phyloP scores from a whole-genome alignment of 2,888 invertebrate species.

The Neocrepidodera transversa region DNA sequence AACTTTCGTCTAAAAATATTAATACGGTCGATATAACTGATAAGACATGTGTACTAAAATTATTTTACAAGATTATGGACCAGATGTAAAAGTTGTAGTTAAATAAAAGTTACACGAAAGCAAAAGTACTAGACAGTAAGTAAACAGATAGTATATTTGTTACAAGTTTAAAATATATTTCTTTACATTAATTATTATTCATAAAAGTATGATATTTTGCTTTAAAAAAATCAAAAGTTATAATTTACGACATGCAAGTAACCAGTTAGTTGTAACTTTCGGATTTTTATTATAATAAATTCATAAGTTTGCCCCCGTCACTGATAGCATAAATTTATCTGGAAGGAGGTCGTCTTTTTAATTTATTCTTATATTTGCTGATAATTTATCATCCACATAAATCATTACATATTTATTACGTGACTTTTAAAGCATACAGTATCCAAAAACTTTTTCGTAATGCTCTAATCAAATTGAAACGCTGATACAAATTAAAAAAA shows the following conservation, averaged over 20 bases:
- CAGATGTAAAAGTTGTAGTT: background rate
- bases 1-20: slow-evolving; percentile 1
- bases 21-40: background rate
- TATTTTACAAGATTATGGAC: background rate
- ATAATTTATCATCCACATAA: slow-evolving; percentile 29
- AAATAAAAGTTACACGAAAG: background rate
- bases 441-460: slow-evolving; percentile 22
- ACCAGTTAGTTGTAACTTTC: no score
- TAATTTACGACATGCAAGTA: no score
- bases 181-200: no score
- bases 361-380: slow-evolving; percentile 27
- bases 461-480: background rate
- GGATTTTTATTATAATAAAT: slow-evolving; percentile 16
- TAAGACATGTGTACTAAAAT: background rate
- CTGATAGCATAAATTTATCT: slow-evolving; percentile 29
- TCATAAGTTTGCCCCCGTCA: slow-evolving; percentile 19
- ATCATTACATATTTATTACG: slow-evolving; percentile 27
- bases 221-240: no score
- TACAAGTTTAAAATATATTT: no score
- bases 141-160: no score
- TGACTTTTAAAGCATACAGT: slow-evolving; percentile 27
- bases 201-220: no score
- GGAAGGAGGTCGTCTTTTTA: slow-evolving; percentile 24
- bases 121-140: background rate
- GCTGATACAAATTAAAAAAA: slow-evolving; percentile 5